Percentiles rank a stretch among this genome's conserved stretches.
phyloP scores from a whole-genome alignment of 2,113 vertebrate genomes.

The Melanotaenia duboulayi region DNA sequence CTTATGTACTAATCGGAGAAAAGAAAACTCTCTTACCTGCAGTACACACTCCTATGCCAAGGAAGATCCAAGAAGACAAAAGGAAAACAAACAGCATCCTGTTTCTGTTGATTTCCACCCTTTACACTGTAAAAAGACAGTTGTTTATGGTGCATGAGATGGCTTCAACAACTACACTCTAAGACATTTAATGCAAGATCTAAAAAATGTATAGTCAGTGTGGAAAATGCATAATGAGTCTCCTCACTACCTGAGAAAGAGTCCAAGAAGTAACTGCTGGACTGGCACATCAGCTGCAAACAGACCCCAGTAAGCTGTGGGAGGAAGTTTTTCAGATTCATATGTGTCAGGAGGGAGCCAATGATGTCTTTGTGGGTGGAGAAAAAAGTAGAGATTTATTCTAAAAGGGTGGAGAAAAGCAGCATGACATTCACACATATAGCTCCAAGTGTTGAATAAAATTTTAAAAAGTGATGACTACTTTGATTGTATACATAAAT shows the following conservation, averaged over 20 bases:
- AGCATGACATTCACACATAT: constrained; percentile 16
- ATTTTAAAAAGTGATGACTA: neutral
- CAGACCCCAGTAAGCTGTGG: constrained; percentile 26
- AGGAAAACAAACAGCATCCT: constrained; percentile 52
- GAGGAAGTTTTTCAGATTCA: constrained; percentile 38
- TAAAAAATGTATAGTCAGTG: neutral
- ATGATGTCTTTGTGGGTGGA: constrained; percentile 74
- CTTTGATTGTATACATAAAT: neutral
- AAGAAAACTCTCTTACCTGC: constrained; percentile 68
- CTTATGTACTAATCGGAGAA: neutral
- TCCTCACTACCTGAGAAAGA: constrained; percentile 42
- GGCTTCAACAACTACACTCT: neutral
- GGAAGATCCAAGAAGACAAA: constrained; percentile 46
- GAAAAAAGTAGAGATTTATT: constrained; percentile 32
- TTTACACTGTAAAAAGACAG: constrained; percentile 20
- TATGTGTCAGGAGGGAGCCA: constrained; percentile 39
- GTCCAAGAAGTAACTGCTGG: constrained; percentile 32
- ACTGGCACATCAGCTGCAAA: constrained; percentile 29
- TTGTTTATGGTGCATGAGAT: neutral
- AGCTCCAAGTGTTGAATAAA: neutral
- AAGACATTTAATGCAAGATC: constrained; percentile 3
- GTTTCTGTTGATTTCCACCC: constrained; percentile 39
- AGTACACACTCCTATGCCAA: constrained; percentile 55
- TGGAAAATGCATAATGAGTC: neutral
- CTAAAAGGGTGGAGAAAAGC: constrained; percentile 42